phyloP scores from a whole-genome alignment of 2,113 vertebrate genomes.

The Oreotrochilus melanogaster region DNA sequence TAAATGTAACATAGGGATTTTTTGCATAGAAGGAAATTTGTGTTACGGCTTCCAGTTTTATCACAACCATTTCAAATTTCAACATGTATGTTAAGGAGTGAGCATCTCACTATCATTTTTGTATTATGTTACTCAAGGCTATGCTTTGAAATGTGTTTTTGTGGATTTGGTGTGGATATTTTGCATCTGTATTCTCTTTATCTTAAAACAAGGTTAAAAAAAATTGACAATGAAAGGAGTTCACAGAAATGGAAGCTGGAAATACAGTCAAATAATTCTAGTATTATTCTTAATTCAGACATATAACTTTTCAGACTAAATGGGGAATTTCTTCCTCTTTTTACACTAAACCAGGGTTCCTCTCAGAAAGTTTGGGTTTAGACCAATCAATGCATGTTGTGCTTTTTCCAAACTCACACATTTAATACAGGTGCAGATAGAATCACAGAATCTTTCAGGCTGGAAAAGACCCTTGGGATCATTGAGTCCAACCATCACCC shows the following conservation, averaged over 20 bases:
- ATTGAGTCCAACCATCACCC: too few relatives aligned
- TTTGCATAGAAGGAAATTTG: neutral
- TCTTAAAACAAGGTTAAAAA: neutral
- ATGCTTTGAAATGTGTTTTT: neutral
- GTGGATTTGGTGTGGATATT: neutral
- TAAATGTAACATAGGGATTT: neutral
- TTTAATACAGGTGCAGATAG: neutral
- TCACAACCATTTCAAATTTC: neutral
- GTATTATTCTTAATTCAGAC: neutral
- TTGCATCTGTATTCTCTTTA: neutral
- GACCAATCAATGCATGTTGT: neutral
- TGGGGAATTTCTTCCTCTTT: neutral
- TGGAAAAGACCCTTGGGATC: too few relatives aligned
- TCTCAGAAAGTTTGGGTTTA: neutral
- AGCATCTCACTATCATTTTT: neutral
- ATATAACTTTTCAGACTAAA: neutral
- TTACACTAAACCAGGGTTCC: neutral
- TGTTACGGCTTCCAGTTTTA: neutral
- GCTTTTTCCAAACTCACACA: neutral
- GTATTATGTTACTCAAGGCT: neutral
- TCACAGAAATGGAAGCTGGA: neutral
- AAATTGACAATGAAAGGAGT: neutral
- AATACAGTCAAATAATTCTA: neutral
- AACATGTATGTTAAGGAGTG: neutral
- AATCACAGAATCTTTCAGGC: too few relatives aligned